These are phyloP conservation scores for Polydrusus tereticollis DNA, from an alignment of 2,888 invertebrate genomes.

Conservation along the genomic window DNA sequence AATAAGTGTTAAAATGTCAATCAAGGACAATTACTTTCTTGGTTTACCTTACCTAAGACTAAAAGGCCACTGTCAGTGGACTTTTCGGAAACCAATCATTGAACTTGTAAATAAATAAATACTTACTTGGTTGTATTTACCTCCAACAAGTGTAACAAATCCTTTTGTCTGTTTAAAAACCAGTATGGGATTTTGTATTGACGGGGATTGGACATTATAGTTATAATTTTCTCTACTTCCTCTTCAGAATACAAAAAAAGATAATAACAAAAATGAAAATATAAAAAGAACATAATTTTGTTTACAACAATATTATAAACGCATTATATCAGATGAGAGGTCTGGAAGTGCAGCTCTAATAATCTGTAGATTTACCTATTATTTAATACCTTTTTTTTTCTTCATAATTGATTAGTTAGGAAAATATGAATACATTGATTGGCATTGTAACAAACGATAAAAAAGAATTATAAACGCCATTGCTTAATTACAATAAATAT, in stretches of 20 bases:
- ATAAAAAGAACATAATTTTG: conserved; percentile 1
- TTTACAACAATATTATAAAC: neutral
- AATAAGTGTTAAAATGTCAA: too few species aligned
- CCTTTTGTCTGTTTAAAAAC: conserved; percentile 99
- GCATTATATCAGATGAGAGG: conserved; percentile 34
- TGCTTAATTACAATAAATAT: too few species aligned
- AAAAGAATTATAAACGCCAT: too few species aligned
- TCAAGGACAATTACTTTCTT: too few species aligned
- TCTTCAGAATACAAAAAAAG: conserved; percentile 78
- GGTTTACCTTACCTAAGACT: too few species aligned
- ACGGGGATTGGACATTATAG: conserved; percentile 98
- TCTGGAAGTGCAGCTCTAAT: too few species aligned
- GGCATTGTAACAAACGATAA: too few species aligned
- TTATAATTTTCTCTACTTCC: conserved; percentile 98
- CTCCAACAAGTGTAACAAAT: conserved; percentile 99
- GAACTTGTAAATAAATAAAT: too few species aligned
- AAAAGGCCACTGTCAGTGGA: neutral
- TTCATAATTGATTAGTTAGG: too few species aligned
- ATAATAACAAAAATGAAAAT: neutral
- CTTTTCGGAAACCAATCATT: too few species aligned
- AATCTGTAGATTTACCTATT: conserved; percentile 45
- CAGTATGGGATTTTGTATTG: conserved; percentile 99
- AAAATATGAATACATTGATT: too few species aligned
- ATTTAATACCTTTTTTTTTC: too few species aligned
- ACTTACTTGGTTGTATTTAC: conserved; percentile 91